Conservation (phyloP, 2,888 invertebrate genomes). For the Caradrina clavipalpis region DNA sequence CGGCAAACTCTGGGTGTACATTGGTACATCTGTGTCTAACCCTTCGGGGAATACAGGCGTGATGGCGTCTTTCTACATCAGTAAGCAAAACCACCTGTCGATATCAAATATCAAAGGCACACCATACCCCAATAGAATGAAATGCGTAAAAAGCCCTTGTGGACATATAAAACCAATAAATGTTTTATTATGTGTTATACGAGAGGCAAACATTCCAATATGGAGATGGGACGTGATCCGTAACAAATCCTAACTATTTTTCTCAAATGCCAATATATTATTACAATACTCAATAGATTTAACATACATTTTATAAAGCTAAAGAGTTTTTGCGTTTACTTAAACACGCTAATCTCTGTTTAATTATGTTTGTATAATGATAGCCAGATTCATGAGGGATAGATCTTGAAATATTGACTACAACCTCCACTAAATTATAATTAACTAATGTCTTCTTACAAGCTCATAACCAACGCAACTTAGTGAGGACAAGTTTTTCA, state of each 20-base stretch:
- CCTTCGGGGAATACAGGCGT: no score
- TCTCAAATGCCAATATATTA: slow-evolving; percentile 36
- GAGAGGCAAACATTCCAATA: slow-evolving; percentile 38
- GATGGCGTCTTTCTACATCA: neutral
- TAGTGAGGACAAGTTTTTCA: slow-evolving; percentile 11
- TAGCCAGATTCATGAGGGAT: no score
- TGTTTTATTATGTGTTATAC: slow-evolving; percentile 25
- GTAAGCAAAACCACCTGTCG: neutral
- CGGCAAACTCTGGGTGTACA: no score
- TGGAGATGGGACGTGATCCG: slow-evolving; percentile 20
- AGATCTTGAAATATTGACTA: slow-evolving; percentile 14
- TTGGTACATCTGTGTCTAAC: no score
- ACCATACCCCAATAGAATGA: slow-evolving; percentile 1
- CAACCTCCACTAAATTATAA: slow-evolving; percentile 28
- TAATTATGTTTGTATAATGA: no score
- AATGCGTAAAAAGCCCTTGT: slow-evolving; percentile 10
- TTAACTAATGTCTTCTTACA: slow-evolving; percentile 36
- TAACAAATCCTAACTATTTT: slow-evolving; percentile 45
- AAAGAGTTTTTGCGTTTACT: no score
- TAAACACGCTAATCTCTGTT: no score
- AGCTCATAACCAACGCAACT: slow-evolving; percentile 17
- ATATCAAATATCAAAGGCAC: slow-evolving; percentile 36
- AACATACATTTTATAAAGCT: no score
- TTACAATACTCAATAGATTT: slow-evolving; percentile 28
- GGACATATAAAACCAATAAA: slow-evolving; percentile 46